Conservation (phyloP, 2,888 invertebrate genomes). For the Dasysyrphus albostriatus region DNA sequence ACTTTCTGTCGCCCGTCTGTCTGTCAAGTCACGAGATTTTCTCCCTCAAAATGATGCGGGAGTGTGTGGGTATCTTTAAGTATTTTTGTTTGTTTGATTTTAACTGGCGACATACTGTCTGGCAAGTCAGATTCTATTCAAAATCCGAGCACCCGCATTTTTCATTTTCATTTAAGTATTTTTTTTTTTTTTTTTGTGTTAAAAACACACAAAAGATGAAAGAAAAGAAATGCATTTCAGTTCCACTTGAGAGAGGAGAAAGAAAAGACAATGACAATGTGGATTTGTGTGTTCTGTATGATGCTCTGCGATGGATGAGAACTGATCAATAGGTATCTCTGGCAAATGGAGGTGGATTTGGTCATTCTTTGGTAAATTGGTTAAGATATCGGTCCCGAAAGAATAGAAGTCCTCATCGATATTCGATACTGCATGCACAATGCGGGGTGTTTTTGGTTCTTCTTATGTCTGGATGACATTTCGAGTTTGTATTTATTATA, state of each 20-base stretch:
- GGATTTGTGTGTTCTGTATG: slow-evolving; percentile 17
- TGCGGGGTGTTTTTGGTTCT: slow-evolving; percentile 33
- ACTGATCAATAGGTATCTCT: slow-evolving; percentile 49
- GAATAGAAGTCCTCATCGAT: slow-evolving; percentile 55
- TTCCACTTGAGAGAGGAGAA: slow-evolving; percentile 52
- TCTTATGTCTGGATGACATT: too few relatives aligned
- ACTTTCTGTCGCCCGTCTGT: slow-evolving; percentile 11
- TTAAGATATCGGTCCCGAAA: slow-evolving; percentile 40
- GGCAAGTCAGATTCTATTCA: slow-evolving; percentile 53
- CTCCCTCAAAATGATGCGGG: slow-evolving; percentile 44
- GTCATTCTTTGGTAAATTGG: slow-evolving; percentile 73
- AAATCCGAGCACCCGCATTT: slow-evolving; percentile 58
- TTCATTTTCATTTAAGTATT: slow-evolving; percentile 22
- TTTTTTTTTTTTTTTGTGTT: not conserved
- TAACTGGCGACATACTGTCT: slow-evolving; percentile 70
- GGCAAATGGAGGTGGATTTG: slow-evolving; percentile 66
- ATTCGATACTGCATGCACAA: slow-evolving; percentile 39
- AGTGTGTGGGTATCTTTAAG: slow-evolving; percentile 37
- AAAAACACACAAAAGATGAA: slow-evolving; percentile 28
- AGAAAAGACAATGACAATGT: slow-evolving; percentile 32
- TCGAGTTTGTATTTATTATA: not conserved
- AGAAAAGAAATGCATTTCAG: slow-evolving; percentile 45
- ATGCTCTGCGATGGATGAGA: not conserved
- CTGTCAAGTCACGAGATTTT: slow-evolving; percentile 14
- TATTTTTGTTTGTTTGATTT: slow-evolving; percentile 7